A percentile compares a stretch with the other conserved stretches of the same genome.
These are phyloP conservation scores for Hypercompe scribonia DNA, from an alignment of 2,888 invertebrate species.

Conservation along the genomic window DNA sequence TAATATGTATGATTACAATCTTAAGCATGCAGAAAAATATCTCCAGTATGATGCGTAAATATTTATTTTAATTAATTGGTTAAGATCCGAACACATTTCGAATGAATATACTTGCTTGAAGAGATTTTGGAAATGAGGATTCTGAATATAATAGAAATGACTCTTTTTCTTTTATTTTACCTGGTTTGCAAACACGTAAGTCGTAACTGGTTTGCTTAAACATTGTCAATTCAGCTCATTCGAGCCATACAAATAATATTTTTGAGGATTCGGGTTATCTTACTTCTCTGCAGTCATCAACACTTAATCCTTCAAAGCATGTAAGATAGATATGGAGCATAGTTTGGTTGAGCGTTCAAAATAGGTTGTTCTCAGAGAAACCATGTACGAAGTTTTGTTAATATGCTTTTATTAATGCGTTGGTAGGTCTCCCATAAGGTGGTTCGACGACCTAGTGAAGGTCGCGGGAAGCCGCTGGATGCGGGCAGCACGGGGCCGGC, in stretches of 20 bases:
- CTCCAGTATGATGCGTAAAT: constrained; percentile 4
- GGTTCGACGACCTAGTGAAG: too few relatives aligned
- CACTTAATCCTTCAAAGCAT: neutral
- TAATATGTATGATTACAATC: constrained; percentile 3
- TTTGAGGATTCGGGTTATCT: too few relatives aligned
- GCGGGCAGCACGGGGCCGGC: too few relatives aligned
- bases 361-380: neutral
- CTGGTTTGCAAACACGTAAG: neutral
- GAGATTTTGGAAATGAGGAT: neutral
- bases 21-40: constrained; percentile 1
- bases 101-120: neutral
- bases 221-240: neutral
- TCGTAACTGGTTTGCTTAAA: neutral
- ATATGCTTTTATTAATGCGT: too few relatives aligned
- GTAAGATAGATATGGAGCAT: too few relatives aligned
- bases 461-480: too few relatives aligned
- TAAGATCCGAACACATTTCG: neutral
- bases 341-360: too few relatives aligned
- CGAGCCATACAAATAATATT: too few relatives aligned
- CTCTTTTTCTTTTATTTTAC: neutral
- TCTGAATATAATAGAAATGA: neutral
- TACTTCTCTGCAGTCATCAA: neutral
- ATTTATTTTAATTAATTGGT: constrained; percentile 10
- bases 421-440: too few relatives aligned
- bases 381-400: neutral